Base-by-base conservation (phyloP, 2,888 invertebrate species). In the Thera britannica region DNA sequence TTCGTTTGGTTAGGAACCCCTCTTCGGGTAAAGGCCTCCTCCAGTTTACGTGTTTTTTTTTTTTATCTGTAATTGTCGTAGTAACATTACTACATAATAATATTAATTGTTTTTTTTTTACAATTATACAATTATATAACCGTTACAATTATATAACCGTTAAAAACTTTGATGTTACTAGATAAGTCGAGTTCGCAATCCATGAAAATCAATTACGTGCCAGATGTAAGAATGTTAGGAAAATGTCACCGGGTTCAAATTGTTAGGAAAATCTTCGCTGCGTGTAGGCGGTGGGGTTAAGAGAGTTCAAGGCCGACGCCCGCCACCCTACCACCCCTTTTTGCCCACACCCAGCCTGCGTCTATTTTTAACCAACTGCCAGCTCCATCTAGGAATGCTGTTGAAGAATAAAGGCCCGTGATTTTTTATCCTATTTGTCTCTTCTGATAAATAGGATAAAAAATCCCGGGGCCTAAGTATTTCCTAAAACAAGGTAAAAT, bases 301-400 rank as follows among this genome's bases (percentile, higher is more conserved):
- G 72, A 38, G 88, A 88, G 93, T 93, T 93, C 93, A 93, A 85
- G 93, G 93, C 87, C 77, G 72, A 72, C 75, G 67, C 75, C 76
- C 76, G 76, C 74, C 78, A 72, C 76, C 70, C 73, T 70, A 67
- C 74, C 71, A 72, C 74, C 75, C 75, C 77, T 73, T 34, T 2
- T 23, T 7, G 72, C 79, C 79, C 79, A 80, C 76, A 70, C 72
- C 73, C 54, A 73, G 74, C 76, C 78, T 75, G 73, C 67, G 78
- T 74, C 85, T 90, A 90, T 90, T 88, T 90, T 85, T 88, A 87
- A 61, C 69, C 79, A 80, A 72, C 72, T 70, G 67, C 72, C 71
- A 75, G 72, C 79, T 46, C 41, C 63, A 38, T 54, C 68, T 62
- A 56, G 23, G 49, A 65, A 58, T 65, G 41, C 34, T 61, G 52